phyloP scores from a whole-genome alignment of 2,113 vertebrate species.

The Psettodes erumei region DNA sequence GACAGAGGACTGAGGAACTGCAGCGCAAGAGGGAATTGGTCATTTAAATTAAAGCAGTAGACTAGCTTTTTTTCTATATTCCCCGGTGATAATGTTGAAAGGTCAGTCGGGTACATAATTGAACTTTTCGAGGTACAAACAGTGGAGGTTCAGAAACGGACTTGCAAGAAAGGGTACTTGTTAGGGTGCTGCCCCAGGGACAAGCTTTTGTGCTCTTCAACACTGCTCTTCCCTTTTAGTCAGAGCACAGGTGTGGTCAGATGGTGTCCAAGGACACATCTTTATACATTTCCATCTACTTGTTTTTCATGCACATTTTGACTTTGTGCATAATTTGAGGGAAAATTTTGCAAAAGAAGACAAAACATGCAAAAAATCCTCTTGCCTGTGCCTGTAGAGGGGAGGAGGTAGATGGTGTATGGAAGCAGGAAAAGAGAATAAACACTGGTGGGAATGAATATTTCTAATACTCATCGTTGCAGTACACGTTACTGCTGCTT shows the following conservation, averaged over 20 bases:
- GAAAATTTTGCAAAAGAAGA: neutral
- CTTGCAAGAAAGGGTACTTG: neutral
- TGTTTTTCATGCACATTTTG: neutral
- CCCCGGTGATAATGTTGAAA: conserved; percentile 35
- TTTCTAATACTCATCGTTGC: neutral
- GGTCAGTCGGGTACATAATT: conserved; percentile 33
- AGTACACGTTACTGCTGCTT: neutral
- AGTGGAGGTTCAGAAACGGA: conserved; percentile 11
- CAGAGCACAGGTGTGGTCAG: neutral
- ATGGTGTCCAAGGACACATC: neutral
- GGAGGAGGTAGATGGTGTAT: too few relatives aligned
- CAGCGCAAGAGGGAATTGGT: neutral
- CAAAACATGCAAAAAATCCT: too few relatives aligned
- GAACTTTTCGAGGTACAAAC: conserved; percentile 42
- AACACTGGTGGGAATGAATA: neutral
- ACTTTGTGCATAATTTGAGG: neutral
- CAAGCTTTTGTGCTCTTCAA: neutral
- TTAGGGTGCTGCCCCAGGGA: neutral
- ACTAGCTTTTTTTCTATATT: conserved; percentile 12
- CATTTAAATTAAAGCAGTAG: conserved; percentile 8
- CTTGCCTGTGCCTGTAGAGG: too few relatives aligned
- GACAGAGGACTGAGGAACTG: neutral
- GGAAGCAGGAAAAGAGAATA: neutral
- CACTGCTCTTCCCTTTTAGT: too few relatives aligned
- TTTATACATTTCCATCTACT: neutral